Percentiles rank a stretch among this genome's conserved stretches.
Conservation (phyloP, 2,113 vertebrate genomes). For the Theropithecus gelada region DNA sequence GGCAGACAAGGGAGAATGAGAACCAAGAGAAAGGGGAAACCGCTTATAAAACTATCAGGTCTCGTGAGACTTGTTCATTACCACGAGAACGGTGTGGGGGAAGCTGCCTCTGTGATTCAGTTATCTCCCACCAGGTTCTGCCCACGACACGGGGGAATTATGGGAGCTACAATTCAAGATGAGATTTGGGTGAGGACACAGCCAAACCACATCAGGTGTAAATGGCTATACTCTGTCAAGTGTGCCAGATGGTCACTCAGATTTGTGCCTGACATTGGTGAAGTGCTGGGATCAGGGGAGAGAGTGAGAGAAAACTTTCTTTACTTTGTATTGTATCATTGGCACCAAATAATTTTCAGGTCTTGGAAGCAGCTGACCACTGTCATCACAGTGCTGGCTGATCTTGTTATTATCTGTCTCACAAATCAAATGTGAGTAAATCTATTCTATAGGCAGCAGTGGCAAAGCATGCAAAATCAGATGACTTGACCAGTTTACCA, state of each 20-base stretch:
- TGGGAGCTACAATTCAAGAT: too few relatives aligned
- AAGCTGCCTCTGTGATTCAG: too few relatives aligned
- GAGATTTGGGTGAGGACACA: too few relatives aligned
- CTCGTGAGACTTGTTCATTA: too few relatives aligned
- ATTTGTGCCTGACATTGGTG: not conserved
- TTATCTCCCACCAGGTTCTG: too few relatives aligned
- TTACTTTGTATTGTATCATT: not conserved
- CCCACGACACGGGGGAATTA: too few relatives aligned
- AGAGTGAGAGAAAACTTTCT: not conserved
- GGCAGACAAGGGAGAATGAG: too few relatives aligned
- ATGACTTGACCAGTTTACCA: not conserved
- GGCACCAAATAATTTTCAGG: not conserved
- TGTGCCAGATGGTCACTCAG: rapidly evolving
- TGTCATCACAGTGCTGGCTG: not conserved
- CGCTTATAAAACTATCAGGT: too few relatives aligned
- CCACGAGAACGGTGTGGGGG: too few relatives aligned
- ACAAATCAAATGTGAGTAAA: not conserved
- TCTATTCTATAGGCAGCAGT: not conserved
- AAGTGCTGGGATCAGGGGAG: not conserved
- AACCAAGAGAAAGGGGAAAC: too few relatives aligned
- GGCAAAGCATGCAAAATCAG: not conserved
- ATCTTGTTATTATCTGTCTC: not conserved
- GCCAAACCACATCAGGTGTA: not conserved
- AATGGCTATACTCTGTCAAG: not conserved
- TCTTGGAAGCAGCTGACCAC: not conserved